Base-by-base conservation (phyloP, 2,797 vertebrate genomes). In the Nannoperca australis region DNA sequence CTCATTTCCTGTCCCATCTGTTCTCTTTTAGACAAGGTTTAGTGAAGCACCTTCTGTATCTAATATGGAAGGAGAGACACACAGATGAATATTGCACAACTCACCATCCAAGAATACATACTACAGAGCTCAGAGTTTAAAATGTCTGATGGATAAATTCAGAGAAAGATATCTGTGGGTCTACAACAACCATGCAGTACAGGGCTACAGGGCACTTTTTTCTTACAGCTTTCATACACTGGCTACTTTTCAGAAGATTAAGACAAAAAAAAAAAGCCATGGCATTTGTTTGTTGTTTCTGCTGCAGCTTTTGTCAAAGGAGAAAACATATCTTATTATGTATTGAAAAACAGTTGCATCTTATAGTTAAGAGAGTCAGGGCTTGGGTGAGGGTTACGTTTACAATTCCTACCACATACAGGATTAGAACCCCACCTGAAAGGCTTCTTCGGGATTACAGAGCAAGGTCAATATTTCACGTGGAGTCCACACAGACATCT, bases 1-100 rank as follows among this genome's bases (percentile, higher is more conserved):
- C 69, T 71, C 38, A 88, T 86, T 83, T 81, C 85, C 79, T 81
- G 50, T 64, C 66, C 83, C 86, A 88, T 90, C 87, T 91, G 91
- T 84, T 88, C 68, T 61, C 66, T 78, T 89, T 89, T 87, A 91
- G 74, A 84, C 59, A 22, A 64, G 64, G 66, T 83, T 86, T 78
- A 83, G 55, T 54, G 67, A 83, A 87, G 13, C 53, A 49, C 70
- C 24, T 47, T 78, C 76, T 84, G 64, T 40, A 61, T 66, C 47
- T 45, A 79, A 77, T 59, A 64, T 47, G 50, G 61, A 79, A 62
- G 63, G 55, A 49, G 40, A 73, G 34, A 77, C 67, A 58, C 11
- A 18, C 13, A 68, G 63, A 81, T 76, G 56, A 66, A 76, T 65
- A 63, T 34, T 47, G 61, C 59, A 50, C 56, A 79, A 76, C 50